Evolutionary conservation across 2,113 vertebrate genomes (phyloP).

Genomic region (Nycticryphes semicollaris): DNA sequence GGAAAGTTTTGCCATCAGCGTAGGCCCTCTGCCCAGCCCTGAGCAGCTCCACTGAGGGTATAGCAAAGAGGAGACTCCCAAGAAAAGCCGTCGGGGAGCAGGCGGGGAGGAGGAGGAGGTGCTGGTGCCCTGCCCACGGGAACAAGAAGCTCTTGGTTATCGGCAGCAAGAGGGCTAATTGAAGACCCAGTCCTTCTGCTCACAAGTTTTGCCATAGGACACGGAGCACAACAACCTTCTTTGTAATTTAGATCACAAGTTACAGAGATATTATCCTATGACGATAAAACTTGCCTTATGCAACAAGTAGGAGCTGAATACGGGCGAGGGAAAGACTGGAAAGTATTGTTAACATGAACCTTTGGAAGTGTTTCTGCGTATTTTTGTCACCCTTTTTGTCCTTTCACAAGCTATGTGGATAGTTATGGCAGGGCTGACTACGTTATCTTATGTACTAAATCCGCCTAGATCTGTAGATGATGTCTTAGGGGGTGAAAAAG

Average conservation of each 20-base stretch:
- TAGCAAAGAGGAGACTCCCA: neutral
- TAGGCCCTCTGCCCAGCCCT: neutral
- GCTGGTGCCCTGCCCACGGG: neutral
- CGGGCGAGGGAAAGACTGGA: neutral
- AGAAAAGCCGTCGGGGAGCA: neutral
- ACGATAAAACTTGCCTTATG: neutral
- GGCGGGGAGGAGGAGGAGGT: neutral
- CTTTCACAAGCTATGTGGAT: conserved; percentile 47
- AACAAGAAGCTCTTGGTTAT: conserved; percentile 27
- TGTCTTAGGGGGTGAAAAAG: conserved; percentile 89
- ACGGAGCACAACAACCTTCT: conserved; percentile 7
- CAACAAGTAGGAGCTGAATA: neutral
- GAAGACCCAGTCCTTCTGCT: neutral
- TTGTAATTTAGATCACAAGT: conserved; percentile 56
- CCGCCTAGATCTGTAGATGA: conserved; percentile 89
- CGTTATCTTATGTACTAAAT: conserved; percentile 85
- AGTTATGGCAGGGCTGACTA: conserved; percentile 73
- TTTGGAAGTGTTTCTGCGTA: neutral
- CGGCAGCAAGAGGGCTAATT: neutral
- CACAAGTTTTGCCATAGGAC: conserved; percentile 54
- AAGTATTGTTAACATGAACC: neutral
- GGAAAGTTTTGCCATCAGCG: neutral
- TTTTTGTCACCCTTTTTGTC: conserved; percentile 67
- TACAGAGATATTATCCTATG: conserved; percentile 28
- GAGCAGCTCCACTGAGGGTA: neutral